Percentiles rank a stretch among this genome's conserved stretches.
These are phyloP conservation scores for Dynastes maya DNA, from an alignment of 2,888 invertebrate species.

Conservation along the genomic window DNA sequence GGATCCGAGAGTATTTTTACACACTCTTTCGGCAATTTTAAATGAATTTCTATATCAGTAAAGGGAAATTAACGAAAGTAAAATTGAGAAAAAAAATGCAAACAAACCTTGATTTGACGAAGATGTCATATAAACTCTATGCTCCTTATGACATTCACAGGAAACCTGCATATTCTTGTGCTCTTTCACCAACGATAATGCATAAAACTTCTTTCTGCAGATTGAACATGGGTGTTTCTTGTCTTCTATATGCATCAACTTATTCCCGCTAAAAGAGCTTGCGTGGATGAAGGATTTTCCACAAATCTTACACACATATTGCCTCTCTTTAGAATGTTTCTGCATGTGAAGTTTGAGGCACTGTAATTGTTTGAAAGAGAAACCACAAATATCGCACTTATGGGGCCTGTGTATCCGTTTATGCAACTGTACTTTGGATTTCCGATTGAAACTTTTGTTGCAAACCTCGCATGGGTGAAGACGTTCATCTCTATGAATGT, in stretches of 20 bases:
- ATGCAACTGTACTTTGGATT: background rate
- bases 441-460: background rate
- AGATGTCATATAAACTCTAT: too few species aligned
- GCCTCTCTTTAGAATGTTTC: background rate
- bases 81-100: too few species aligned
- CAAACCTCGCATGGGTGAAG: background rate
- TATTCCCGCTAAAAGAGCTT: background rate
- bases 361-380: background rate
- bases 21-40: too few species aligned
- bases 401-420: background rate
- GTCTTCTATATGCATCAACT: background rate
- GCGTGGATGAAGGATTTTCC: background rate
- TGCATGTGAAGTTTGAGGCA: background rate
- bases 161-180: background rate
- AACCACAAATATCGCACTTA: background rate
- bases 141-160: too few species aligned
- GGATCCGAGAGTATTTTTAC: too few species aligned
- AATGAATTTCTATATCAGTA: too few species aligned
- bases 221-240: background rate
- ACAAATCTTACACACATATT: background rate
- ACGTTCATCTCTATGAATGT: background rate
- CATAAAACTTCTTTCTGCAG: background rate
- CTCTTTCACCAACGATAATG: background rate
- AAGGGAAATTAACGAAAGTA: too few species aligned
- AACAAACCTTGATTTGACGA: too few species aligned